Evolutionary conservation across 1,140 invertebrate species (phyloP), one percentile per base, ranked within the genome.

Genomic region (Lepidotrigona ventralis): DNA sequence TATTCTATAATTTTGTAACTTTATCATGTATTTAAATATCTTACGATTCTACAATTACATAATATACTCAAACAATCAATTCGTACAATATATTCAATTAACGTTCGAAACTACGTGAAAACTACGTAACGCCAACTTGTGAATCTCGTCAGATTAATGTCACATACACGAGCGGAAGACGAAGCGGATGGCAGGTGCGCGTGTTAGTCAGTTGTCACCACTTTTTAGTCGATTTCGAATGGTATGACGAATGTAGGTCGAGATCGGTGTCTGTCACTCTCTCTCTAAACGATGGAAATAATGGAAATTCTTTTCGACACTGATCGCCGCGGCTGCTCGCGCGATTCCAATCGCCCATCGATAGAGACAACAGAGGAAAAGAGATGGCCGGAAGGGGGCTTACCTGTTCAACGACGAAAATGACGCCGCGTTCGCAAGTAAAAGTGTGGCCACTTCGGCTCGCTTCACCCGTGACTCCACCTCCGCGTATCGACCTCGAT

Each of bases 391-490:
- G n/a, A n/a, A n/a, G n/a, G 39, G 6, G 39, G 17, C 39, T 70
- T 78, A 83, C 81, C 75, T 83, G 14, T 53, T 71, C 17, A 51
- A 54, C 19, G n/a, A 26, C 75, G 71, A 70, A 54, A 78, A 60
- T 33, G 64, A 75, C 46, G 66, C 11, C 33, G 33, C 66, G 66
- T 23, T 77, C 19, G 21, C 51, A 39, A 78, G 75, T 70, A 78
- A 83, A 78, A 69, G 46, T 51, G 9, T 17, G n/a, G 2, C 29
- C 51, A 53, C 33, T 60, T 54, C 33, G 39, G 39, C 39, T 46
- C 23, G 53, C 70, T 53, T 63, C n/a, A 51, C 33, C 26, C n/a
- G 71, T 68, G 21, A 60, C 17, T 58, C 6, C 73, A 51, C 53
- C 53, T n/a, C 23, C 4, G 5, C 17, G 54, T 46, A 3, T 76